A percentile compares a stretch with the other conserved stretches of the same genome.
Evolutionary conservation across 1,140 invertebrate genomes (phyloP).

Genomic region (Drosophila yakuba): DNA sequence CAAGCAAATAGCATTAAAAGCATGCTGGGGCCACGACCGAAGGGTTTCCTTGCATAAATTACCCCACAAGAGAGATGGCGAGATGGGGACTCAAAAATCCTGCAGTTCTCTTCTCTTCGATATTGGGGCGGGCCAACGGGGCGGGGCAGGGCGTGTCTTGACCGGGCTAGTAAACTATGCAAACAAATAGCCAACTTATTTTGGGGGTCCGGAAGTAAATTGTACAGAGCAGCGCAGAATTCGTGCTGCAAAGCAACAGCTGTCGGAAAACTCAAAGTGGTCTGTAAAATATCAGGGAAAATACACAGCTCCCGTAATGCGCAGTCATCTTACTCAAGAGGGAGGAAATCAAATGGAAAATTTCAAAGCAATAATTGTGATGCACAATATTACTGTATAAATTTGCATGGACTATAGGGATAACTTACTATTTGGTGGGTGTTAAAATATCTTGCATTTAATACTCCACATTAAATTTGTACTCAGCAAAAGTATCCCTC

Average conservation of each 20-base stretch:
- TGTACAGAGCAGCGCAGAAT: slow-evolving; percentile 20
- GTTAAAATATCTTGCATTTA: too few species aligned
- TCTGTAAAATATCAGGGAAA: slow-evolving; percentile 38
- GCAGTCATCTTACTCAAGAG: slow-evolving; percentile 15
- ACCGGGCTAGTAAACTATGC: slow-evolving; percentile 57
- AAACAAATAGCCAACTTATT: slow-evolving; percentile 58
- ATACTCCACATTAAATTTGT: background rate
- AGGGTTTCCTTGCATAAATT: slow-evolving; percentile 76
- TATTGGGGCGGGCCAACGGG: slow-evolving; percentile 3
- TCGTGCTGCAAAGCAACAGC: slow-evolving; percentile 47
- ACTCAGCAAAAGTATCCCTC: too few species aligned
- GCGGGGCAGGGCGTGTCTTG: slow-evolving; percentile 44
- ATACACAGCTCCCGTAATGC: slow-evolving; percentile 21
- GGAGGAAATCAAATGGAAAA: slow-evolving; percentile 1
- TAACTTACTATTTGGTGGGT: too few species aligned
- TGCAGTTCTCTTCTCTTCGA: slow-evolving; percentile 21
- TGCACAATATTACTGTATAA: background rate
- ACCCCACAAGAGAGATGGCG: slow-evolving; percentile 37
- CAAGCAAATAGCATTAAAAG: slow-evolving; percentile 82
- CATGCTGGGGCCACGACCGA: slow-evolving; percentile 63
- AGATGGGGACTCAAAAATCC: slow-evolving; percentile 49
- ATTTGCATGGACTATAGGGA: too few species aligned
- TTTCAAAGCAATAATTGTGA: background rate
- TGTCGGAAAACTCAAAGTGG: slow-evolving; percentile 37
- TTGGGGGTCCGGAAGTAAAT: slow-evolving; percentile 22